Base-by-base conservation (phyloP, 2,888 invertebrate species). In the Endomychus coccineus region DNA sequence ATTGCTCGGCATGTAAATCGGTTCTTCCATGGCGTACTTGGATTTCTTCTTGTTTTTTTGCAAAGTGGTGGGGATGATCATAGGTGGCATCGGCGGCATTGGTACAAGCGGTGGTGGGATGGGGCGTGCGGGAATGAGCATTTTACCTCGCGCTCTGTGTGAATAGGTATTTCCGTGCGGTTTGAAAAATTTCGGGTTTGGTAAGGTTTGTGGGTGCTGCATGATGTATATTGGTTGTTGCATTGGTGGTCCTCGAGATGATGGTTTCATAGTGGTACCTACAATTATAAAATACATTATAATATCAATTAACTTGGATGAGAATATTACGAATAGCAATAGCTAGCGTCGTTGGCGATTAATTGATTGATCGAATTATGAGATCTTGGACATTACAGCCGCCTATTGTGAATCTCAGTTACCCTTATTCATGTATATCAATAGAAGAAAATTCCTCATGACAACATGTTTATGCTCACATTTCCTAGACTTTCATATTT, bases 71-170 rank as follows among this genome's bases (percentile, higher is more conserved):
- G 72, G 72, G 16, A 74, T 64, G 11, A 62, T 58, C 10, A 60
- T 48, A 7, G 59, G 59, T 1, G 52, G 52, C 4, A 55, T 23
- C 36, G 44, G 45, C n/a, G n/a, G n/a, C n/a, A n/a, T n/a, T 44
- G 61, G 52, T 42, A 65, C 50, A 42, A 68, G 46, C 29, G 71
- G 64, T 25, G 69, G 62, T 34, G 64, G 52, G 28, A 66, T 59
- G 0, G 71, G 71, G 0, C 71, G 66, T 0, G 78, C 75, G 1
- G 76, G 74, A 1, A 80, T 77, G 23, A 77, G 64, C 38, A 73
- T 59, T 45, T 66, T 65, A 24, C 66, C 65, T 19, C 73, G 66
- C 1, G 74, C 73, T 24, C 80, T 64, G 28, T 59, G 58, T 1
- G 59, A 59, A 33, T 54, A 59, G 3, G 59, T 59, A 31, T 59